Evolutionary conservation across 1,140 invertebrate species (phyloP).

Genomic region (Arctopsyche grandis): DNA sequence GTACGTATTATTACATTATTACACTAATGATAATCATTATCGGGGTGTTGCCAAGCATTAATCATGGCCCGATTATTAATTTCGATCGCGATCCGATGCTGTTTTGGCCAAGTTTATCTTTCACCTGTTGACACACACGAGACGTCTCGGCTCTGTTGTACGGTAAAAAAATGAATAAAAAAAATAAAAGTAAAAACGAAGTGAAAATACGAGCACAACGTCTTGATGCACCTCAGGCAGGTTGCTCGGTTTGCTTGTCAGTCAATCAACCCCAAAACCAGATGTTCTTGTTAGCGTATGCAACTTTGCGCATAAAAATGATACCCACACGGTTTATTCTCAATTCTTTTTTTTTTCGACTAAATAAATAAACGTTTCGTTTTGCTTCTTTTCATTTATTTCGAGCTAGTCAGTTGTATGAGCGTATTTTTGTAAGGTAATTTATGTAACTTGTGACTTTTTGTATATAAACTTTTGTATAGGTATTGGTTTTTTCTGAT

Average conservation of each 20-base stretch:
- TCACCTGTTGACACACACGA: constrained; percentile 46
- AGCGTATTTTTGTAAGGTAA: no score
- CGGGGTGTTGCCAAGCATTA: background rate
- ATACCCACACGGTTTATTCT: background rate
- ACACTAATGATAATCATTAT: no score
- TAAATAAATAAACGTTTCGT: constrained; percentile 1
- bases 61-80: constrained; percentile 20
- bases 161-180: constrained; percentile 25
- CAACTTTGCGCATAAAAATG: constrained; percentile 22
- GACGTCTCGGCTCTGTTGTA: constrained; percentile 5
- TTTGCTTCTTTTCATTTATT: background rate
- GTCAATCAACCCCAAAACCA: constrained; percentile 48
- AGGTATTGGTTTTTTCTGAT: no score
- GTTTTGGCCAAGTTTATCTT: no score
- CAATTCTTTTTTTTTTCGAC: constrained; percentile 12
- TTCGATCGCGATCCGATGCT: background rate
- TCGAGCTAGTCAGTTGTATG: background rate
- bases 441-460: no score
- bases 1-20: no score
- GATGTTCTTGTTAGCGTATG: constrained; percentile 43
- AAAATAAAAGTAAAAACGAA: background rate
- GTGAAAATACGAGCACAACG: constrained; percentile 33
- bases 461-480: no score
- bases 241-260: constrained; percentile 43
- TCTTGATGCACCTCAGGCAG: constrained; percentile 40